Conservation (phyloP, 2,113 vertebrate species). For the Ardeotis arabs region DNA sequence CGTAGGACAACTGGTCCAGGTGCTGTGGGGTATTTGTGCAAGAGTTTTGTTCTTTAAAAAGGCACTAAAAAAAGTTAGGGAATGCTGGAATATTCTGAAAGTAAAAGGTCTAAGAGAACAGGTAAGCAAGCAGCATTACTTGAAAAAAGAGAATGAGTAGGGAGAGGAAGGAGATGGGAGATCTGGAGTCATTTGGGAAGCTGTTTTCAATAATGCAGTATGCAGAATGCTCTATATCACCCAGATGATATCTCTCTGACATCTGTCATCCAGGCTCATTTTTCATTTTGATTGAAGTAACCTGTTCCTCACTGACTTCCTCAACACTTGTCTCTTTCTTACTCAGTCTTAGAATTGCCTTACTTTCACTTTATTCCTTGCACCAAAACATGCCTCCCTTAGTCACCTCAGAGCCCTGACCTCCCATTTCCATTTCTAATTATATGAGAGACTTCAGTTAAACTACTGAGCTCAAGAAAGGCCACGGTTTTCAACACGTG, state of each 20-base stretch:
- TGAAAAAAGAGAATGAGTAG: not conserved
- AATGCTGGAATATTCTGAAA: not conserved
- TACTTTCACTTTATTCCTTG: not conserved
- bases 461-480: not conserved
- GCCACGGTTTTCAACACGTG: not conserved
- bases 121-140: not conserved
- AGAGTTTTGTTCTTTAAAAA: not conserved
- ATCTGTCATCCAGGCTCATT: not conserved
- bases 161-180: not conserved
- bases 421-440: not conserved
- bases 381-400: not conserved
- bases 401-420: not conserved
- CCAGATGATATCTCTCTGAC: not conserved
- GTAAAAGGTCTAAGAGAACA: not conserved
- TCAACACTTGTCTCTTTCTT: not conserved
- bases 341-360: not conserved
- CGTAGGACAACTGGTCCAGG: not conserved
- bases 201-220: not conserved
- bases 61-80: accelerated
- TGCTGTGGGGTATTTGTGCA: not conserved
- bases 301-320: not conserved
- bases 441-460: not conserved
- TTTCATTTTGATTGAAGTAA: not conserved
- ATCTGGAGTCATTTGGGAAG: not conserved
- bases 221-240: not conserved